Conservation (phyloP, 92 coral and sea anemone species). For the Siderastrea radians region DNA sequence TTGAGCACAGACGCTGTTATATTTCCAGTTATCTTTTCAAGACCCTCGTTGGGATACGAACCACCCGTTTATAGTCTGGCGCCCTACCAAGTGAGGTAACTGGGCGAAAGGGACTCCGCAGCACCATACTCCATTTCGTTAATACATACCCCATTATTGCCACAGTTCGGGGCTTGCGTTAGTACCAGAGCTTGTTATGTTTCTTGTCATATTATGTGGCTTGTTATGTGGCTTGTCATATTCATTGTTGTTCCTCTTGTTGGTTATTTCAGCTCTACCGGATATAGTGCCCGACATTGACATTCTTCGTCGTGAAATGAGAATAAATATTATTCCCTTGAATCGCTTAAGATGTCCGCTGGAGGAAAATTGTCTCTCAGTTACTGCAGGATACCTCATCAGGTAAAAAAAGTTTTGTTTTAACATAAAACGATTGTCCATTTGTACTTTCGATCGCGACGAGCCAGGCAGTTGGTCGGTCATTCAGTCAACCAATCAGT, state of each 20-base stretch:
- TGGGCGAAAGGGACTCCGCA: too few relatives aligned
- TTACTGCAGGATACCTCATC: conserved; percentile 47
- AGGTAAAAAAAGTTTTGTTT: not conserved
- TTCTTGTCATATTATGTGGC: not conserved
- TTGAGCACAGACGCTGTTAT: too few relatives aligned
- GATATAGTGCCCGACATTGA: conserved; percentile 84
- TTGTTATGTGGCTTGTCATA: not conserved
- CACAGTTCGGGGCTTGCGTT: too few relatives aligned
- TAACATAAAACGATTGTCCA: not conserved
- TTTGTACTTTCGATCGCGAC: not conserved
- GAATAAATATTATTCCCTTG: conserved; percentile 53
- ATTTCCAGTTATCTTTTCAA: too few relatives aligned
- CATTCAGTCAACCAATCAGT: not conserved
- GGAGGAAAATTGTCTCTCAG: conserved; percentile 91
- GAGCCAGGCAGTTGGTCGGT: not conserved
- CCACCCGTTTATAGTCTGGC: too few relatives aligned
- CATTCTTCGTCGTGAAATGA: conserved; percentile 62
- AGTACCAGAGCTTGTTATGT: too few relatives aligned
- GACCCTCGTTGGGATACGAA: too few relatives aligned
- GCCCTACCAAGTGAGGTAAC: too few relatives aligned
- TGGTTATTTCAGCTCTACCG: conserved; percentile 68
- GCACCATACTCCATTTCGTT: too few relatives aligned
- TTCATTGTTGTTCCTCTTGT: not conserved
- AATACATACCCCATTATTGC: too few relatives aligned
- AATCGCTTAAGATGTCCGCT: conserved; percentile 75